These are phyloP conservation scores for Cyaniris semiargus DNA, from an alignment of 2,888 invertebrate genomes.

Conservation along the genomic window DNA sequence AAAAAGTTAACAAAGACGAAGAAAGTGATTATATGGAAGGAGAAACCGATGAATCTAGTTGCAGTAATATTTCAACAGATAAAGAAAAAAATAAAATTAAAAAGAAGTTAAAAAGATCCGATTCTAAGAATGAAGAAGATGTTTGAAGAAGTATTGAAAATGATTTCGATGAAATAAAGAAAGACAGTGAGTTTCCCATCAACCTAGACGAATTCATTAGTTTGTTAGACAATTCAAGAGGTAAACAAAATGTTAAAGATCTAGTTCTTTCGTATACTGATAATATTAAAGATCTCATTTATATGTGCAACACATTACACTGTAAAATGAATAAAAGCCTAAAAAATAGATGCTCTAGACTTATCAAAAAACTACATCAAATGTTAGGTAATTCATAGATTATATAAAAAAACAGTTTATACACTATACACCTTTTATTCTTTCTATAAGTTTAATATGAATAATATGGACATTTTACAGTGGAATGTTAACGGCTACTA, in stretches of 20 bases:
- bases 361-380: constrained; percentile 27
- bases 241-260: constrained; percentile 37
- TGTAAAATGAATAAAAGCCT: constrained; percentile 32
- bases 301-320: constrained; percentile 30
- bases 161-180: constrained; percentile 24
- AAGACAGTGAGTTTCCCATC: constrained; percentile 30
- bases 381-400: not conserved
- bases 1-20: not conserved
- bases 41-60: constrained; percentile 25
- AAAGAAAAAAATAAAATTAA: too few relatives aligned
- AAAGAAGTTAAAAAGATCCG: too few relatives aligned
- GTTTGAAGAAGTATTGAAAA: constrained; percentile 36
- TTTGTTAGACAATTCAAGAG: constrained; percentile 35
- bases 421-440: too few relatives aligned
- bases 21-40: constrained; percentile 2
- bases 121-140: constrained; percentile 36
- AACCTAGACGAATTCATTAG: constrained; percentile 38
- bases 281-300: constrained; percentile 28
- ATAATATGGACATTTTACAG: constrained; percentile 25
- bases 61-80: too few relatives aligned
- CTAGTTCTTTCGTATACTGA: constrained; percentile 30
- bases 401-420: too few relatives aligned
- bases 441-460: too few relatives aligned
- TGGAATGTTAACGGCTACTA: constrained; percentile 33
- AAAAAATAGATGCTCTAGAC: constrained; percentile 31